Conservation (phyloP, 2,113 vertebrate species). For the Todiramphus saurophagus region DNA sequence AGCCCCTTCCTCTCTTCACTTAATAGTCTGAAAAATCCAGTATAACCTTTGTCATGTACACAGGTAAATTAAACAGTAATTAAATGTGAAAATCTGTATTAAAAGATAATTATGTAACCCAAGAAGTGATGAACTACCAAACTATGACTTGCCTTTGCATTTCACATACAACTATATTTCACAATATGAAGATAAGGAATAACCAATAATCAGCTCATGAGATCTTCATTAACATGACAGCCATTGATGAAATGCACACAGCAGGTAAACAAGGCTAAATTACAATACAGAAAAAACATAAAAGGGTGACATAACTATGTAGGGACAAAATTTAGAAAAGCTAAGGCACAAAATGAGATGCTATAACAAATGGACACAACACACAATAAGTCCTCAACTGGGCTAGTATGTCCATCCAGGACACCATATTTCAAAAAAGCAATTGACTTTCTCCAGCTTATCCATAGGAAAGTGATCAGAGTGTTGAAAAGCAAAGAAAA, state of each 20-base stretch:
- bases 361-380: background rate
- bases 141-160: background rate
- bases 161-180: background rate
- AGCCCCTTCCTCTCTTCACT: background rate
- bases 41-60: background rate
- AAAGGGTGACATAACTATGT: background rate
- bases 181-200: background rate
- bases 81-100: background rate
- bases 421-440: background rate
- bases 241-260: background rate
- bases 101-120: background rate
- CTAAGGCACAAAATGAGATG: background rate
- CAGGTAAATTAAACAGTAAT: background rate
- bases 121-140: background rate
- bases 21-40: background rate
- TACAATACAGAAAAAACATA: background rate
- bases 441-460: background rate
- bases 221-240: background rate
- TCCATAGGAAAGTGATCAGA: background rate
- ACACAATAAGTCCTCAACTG: background rate
- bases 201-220: background rate
- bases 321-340: background rate
- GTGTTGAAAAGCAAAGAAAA: background rate
- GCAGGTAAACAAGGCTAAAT: background rate
- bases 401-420: background rate